phyloP scores from a whole-genome alignment of 2,113 vertebrate species.

The Heterochromis multidens region DNA sequence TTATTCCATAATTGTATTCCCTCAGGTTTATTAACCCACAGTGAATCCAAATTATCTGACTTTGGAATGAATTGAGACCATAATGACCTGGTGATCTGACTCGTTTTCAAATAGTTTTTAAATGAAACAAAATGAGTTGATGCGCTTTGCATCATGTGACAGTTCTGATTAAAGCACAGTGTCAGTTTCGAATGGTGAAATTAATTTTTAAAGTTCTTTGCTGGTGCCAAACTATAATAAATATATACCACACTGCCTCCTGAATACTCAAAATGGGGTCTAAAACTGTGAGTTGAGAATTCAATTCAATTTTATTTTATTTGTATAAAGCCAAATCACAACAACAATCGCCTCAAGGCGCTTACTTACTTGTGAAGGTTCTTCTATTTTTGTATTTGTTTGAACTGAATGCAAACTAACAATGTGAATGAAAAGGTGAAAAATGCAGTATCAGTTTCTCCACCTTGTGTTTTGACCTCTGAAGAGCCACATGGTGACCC shows the following conservation, averaged over 20 bases:
- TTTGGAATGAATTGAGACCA: background rate
- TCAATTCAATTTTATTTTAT: too few species aligned
- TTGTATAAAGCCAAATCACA: too few species aligned
- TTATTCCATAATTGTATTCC: slow-evolving; percentile 43
- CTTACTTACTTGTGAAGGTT: accelerated
- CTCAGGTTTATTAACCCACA: slow-evolving; percentile 16
- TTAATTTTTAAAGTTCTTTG: slow-evolving; percentile 40
- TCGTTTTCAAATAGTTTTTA: slow-evolving; percentile 24
- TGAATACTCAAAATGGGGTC: too few species aligned
- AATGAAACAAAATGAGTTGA: slow-evolving; percentile 30
- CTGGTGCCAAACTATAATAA: background rate
- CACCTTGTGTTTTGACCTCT: background rate
- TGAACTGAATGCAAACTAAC: background rate
- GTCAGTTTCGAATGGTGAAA: slow-evolving; percentile 1
- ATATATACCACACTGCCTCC: background rate
- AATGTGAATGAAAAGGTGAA: too few species aligned
- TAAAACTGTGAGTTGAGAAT: too few species aligned
- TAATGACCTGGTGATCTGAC: slow-evolving; percentile 3
- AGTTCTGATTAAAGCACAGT: background rate
- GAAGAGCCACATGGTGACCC: background rate
- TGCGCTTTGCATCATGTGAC: slow-evolving; percentile 19
- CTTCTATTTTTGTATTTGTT: background rate
- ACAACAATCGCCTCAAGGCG: too few species aligned
- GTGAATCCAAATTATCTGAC: slow-evolving; percentile 22
- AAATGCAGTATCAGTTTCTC: background rate